These are phyloP conservation scores for Endomychus coccineus DNA, from an alignment of 2,888 invertebrate species.

Conservation along the genomic window DNA sequence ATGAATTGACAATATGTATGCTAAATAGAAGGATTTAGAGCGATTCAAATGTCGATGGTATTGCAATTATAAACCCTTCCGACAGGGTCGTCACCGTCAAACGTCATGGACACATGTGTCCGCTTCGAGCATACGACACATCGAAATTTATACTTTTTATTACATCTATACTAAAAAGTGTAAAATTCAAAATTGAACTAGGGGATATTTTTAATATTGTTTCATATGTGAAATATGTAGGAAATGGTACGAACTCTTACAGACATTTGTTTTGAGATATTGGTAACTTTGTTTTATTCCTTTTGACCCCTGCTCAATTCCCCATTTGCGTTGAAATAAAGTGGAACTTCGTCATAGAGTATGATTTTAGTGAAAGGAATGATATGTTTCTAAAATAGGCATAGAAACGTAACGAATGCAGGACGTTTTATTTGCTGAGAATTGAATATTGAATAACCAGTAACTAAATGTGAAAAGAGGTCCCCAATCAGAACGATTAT, in stretches of 20 bases:
- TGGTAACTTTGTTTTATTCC: constrained; percentile 22
- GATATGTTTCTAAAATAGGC: no score
- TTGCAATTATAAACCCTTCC: constrained; percentile 43
- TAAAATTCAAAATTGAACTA: constrained; percentile 34
- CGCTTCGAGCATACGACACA: constrained; percentile 18
- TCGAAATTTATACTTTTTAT: constrained; percentile 37
- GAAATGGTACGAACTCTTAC: constrained; percentile 21
- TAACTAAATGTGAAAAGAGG: no score
- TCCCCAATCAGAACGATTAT: no score
- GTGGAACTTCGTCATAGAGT: no score
- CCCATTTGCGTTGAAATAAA: no score
- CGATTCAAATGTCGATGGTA: constrained; percentile 39
- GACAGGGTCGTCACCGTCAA: constrained; percentile 29
- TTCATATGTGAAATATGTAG: constrained; percentile 29
- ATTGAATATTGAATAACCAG: no score
- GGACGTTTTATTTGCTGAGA: no score
- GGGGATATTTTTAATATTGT: constrained; percentile 34
- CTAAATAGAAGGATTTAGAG: constrained; percentile 40
- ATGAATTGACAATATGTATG: constrained; percentile 43
- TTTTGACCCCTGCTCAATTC: no score
- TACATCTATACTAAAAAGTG: constrained; percentile 30
- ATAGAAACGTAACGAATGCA: no score
- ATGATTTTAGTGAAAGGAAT: no score
- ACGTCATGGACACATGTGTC: constrained; percentile 29
- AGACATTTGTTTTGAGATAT: constrained; percentile 32